These are phyloP conservation scores for Ptychodera flava DNA, from an alignment of 35 echinoderm and acorn worm species.

Conservation along the genomic window DNA sequence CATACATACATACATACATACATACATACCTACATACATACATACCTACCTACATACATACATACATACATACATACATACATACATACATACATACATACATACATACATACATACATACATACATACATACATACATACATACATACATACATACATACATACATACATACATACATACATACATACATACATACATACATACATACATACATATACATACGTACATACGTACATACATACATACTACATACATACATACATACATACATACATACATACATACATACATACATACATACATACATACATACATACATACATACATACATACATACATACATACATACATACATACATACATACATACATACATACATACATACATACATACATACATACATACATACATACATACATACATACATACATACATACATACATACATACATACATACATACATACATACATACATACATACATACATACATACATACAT, in stretches of 20 bases:
- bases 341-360: not conserved
- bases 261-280: not conserved
- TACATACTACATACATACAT: not conserved
- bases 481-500: not conserved
- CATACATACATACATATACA: not conserved
- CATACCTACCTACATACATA: too few relatives aligned
- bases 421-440: not conserved
- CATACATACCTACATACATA: too few relatives aligned
- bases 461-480: not conserved
- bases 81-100: too few relatives aligned
- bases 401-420: not conserved
- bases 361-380: not conserved
- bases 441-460: not conserved
- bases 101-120: not conserved
- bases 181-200: not conserved
- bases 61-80: too few relatives aligned
- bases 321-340: not conserved
- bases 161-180: not conserved
- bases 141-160: not conserved
- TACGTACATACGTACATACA: not conserved
- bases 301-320: not conserved
- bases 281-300: not conserved
- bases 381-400: not conserved
- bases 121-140: not conserved
- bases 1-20: too few relatives aligned